phyloP scores from a whole-genome alignment of 1,140 invertebrate species.

The Halesus radiatus region DNA sequence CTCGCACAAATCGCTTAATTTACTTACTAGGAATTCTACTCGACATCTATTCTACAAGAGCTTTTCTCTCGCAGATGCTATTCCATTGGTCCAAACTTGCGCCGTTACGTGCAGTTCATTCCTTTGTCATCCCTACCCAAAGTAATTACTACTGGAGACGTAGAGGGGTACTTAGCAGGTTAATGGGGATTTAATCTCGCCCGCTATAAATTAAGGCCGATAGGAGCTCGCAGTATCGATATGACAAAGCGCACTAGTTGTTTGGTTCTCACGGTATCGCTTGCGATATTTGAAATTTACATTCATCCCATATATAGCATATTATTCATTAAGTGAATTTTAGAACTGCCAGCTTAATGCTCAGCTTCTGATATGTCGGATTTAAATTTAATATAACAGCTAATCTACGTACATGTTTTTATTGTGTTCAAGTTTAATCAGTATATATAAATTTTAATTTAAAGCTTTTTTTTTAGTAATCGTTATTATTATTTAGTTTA shows the following conservation, averaged over 20 bases:
- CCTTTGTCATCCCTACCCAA: not conserved
- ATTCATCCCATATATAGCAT: too few relatives aligned
- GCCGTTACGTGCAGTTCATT: not conserved
- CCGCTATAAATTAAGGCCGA: not conserved
- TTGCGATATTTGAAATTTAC: conserved; percentile 21
- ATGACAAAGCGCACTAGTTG: conserved; percentile 23
- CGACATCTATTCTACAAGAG: not conserved
- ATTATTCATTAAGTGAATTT: not conserved
- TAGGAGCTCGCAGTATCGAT: not conserved
- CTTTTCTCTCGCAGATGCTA: not conserved
- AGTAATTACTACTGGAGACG: not conserved
- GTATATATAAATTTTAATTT: too few relatives aligned
- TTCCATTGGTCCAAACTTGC: not conserved
- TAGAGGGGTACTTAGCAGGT: not conserved
- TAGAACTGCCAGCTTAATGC: not conserved
- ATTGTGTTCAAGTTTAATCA: too few relatives aligned
- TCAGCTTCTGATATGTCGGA: too few relatives aligned
- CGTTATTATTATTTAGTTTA: too few relatives aligned
- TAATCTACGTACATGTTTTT: too few relatives aligned
- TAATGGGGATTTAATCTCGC: conserved; percentile 27
- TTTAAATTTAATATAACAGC: too few relatives aligned
- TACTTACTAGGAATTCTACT: not conserved
- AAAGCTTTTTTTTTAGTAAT: too few relatives aligned
- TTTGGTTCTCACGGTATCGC: not conserved
- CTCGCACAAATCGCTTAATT: too few relatives aligned